phyloP scores from a whole-genome alignment of 2,113 vertebrate genomes.

The Callocephalon fimbriatum region DNA sequence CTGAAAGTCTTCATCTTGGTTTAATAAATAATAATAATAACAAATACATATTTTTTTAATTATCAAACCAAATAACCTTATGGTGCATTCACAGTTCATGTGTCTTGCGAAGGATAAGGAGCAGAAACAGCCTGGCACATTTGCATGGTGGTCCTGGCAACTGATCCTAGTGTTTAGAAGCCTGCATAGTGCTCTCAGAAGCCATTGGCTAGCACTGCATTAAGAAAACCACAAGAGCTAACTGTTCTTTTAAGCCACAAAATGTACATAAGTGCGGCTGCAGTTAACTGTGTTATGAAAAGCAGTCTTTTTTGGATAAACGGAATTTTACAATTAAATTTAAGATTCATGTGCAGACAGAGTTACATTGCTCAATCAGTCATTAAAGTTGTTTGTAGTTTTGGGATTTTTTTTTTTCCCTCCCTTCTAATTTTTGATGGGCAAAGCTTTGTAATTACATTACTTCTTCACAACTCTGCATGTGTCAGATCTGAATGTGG shows the following conservation, averaged over 20 bases:
- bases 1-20: background rate
- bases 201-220: background rate
- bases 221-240: background rate
- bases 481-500: background rate
- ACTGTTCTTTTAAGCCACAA: constrained; percentile 5
- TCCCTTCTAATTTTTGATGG: background rate
- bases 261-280: background rate
- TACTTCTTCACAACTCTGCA: background rate
- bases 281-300: constrained; percentile 1
- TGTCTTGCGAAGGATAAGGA: background rate
- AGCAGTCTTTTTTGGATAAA: background rate
- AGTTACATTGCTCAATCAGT: background rate
- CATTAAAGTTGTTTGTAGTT: background rate
- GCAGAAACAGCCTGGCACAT: background rate
- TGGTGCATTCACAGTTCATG: background rate
- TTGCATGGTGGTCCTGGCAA: background rate
- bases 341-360: background rate
- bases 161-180: background rate
- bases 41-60: background rate
- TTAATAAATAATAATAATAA: background rate
- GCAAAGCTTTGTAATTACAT: background rate
- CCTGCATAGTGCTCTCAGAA: background rate
- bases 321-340: background rate
- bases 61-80: background rate
- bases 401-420: rapidly evolving